Evolutionary conservation across 2,888 invertebrate species (phyloP).

Genomic region (Odontocolon sp.): DNA sequence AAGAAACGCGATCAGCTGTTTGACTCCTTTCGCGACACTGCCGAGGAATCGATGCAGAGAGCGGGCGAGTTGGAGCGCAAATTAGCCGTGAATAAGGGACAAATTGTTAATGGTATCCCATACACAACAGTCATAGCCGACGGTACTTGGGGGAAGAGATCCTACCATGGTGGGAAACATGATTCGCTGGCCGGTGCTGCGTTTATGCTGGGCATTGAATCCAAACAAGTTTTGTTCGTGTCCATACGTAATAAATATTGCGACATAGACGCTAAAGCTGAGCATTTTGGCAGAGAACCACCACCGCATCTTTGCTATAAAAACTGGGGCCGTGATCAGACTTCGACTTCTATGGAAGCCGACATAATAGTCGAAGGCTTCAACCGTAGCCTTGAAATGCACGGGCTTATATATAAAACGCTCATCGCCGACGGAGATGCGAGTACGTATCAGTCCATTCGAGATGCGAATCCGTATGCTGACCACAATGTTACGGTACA

Average conservation of each 20-base stretch:
- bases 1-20: background rate
- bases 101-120: constrained; percentile 33
- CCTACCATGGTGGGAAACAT: constrained; percentile 35
- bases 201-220: constrained; percentile 34
- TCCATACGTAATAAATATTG: constrained; percentile 68
- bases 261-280: constrained; percentile 27
- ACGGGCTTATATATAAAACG: constrained; percentile 51
- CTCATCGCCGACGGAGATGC: constrained; percentile 68
- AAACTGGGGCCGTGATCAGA: constrained; percentile 64
- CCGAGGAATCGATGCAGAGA: constrained; percentile 1
- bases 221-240: constrained; percentile 60
- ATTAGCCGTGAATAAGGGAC: constrained; percentile 6
- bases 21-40: background rate
- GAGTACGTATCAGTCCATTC: constrained; percentile 69
- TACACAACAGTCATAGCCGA: constrained; percentile 41
- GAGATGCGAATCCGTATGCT: constrained; percentile 64
- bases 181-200: constrained; percentile 37
- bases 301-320: constrained; percentile 64
- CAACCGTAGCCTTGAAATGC: constrained; percentile 12
- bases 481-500: constrained; percentile 51
- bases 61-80: background rate
- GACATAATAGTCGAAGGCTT: constrained; percentile 50
- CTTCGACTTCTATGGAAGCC: constrained; percentile 66
- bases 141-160: constrained; percentile 49
- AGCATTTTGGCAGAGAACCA: constrained; percentile 18